Percentiles rank a stretch among this genome's conserved stretches.
Evolutionary conservation across 2,888 invertebrate species (phyloP).

Genomic region (Synergus itoensis): DNA sequence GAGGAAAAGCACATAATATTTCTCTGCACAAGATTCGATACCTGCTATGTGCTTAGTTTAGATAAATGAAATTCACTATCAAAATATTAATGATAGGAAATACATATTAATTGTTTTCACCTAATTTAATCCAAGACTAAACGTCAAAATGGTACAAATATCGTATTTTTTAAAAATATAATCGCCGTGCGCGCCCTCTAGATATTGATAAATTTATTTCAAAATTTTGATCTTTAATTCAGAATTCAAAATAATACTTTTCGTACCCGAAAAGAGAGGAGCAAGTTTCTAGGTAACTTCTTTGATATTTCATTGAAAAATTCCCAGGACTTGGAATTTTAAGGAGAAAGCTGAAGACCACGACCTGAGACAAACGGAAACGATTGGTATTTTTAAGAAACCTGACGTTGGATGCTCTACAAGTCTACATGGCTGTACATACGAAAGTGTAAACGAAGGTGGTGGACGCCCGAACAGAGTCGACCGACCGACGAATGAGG

Average conservation of each 20-base stretch:
- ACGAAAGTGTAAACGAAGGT: constrained; percentile 70
- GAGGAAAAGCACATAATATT: not conserved
- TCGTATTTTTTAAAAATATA: no score
- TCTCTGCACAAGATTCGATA: not conserved
- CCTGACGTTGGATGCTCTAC: constrained; percentile 52
- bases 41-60: not conserved
- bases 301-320: not conserved
- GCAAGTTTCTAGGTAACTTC: not conserved
- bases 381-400: constrained; percentile 59
- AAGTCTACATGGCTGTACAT: constrained; percentile 52
- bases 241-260: no score
- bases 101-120: not conserved
- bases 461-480: constrained; percentile 63
- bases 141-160: no score
- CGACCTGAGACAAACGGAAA: constrained; percentile 69
- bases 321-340: not conserved
- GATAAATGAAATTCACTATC: not conserved
- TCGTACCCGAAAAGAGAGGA: not conserved
- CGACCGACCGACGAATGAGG: constrained; percentile 55
- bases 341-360: constrained; percentile 54
- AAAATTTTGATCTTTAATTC: no score
- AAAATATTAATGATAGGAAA: not conserved
- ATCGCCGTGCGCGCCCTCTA: no score
- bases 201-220: no score
- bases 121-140: no score